Base-by-base conservation (phyloP, 2,797 vertebrate genomes). In the Crossoptilon crossoptilon region DNA sequence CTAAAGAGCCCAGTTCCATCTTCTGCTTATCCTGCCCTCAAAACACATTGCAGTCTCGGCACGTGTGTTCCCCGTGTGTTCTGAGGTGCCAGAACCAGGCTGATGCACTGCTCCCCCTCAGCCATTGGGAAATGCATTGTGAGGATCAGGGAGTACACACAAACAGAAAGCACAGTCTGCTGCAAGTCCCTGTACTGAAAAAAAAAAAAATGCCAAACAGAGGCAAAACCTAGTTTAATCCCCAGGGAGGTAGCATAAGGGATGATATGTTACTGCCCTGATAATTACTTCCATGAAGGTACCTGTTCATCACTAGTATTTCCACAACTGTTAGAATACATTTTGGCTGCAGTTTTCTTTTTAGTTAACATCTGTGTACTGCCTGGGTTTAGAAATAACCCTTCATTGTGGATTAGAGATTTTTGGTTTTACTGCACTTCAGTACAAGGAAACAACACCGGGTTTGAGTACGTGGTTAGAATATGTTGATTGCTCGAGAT, bases 71-170 rank as follows among this genome's bases (percentile, higher is more conserved):
- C 31, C 35, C 7, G 1, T 0, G 0, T 7, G 17, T 9, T 18
- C 73, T 0, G 0, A 53, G 29, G 22, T 9, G 59, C 46, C 85
- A 6, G 8, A 46, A 35, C 12, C 1, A 13, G 66, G 66, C 48
- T 3, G 2, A 3, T 7, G 10, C 4, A 10, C 70, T 18, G 41
- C 79, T n/a, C 6, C 27, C 43, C 67, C 33, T 35, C 41, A 7
- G 16, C 0, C 0, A 12, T 0, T 19, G 8, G 7, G 19, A 1
- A 4, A 12, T 49, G 6, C 3, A 27, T 2, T 5, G 41, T n/a
- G 22, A 68, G 43, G 26, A 63, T 16, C 48, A 31, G 43, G 37
- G 37, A 75, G 43, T 14, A 23, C 0, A 0, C 4, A 14, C 51
- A 35, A 18, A 41, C 3, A 33, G 37, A 35, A 74, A 55, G 35